Evolutionary conservation across 2,888 invertebrate species (phyloP), one percentile per base, ranked within the genome.

Genomic region (Augiades crinisus): DNA sequence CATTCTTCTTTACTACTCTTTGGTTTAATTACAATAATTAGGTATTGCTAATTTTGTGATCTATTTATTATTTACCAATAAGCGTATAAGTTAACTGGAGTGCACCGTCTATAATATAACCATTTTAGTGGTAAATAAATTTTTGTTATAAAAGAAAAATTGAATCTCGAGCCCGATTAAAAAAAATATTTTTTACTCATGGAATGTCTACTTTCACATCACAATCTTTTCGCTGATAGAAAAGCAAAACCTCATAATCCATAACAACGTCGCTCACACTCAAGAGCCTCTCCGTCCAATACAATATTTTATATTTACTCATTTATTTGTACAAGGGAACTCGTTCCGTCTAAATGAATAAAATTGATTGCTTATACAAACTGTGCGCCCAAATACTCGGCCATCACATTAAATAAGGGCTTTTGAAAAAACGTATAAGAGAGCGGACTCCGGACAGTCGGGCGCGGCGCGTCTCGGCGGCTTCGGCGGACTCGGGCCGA

Each of bases 351-450:
- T 86, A 86, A 88, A 89, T 87, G 86, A 88, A 88, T 87, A 85
- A 89, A 89, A 88, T 89, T 89, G 89, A 89, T 89, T 88, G 87
- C 87, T 86, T 87, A 87, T 86, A 88, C 87, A 88, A 87, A 87
- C 87, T 81, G 86, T 81, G 84, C 82, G 81, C 87, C 85, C 88
- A 87, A 88, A 88, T 87, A 86, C 85, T 84, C 84, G 71, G 69
- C 80, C 83, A 84, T 82, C 84, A 84, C 81, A 83, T 86, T 88
- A 86, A 88, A 87, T 87, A 87, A 87, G 81, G 77, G 81, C 78
- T 80, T 82, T 81, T 72, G 75, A 77, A 81, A 68, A 79, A 79
- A 75, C n/a, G 68, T 67, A 72, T 66, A 79, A 78, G 75, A 81
- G 67, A 57, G 64, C 70, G 68, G 69, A 66, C 64, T 65, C 67